Evolutionary conservation across 2,888 invertebrate genomes (phyloP).

Genomic region (Nymphalis polychloros): DNA sequence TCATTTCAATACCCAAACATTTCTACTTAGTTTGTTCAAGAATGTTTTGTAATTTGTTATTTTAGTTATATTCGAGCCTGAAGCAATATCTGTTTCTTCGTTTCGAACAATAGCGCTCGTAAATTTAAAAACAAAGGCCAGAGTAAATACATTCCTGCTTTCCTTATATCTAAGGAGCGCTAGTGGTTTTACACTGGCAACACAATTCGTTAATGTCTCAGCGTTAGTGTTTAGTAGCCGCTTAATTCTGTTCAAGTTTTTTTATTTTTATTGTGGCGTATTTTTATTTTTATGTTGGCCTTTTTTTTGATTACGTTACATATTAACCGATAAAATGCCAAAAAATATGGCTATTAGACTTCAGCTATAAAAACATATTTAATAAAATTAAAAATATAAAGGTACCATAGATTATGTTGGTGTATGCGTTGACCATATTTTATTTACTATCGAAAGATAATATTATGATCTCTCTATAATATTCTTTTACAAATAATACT

Average conservation of each 20-base stretch:
- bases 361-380: too few relatives aligned
- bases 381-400: too few relatives aligned
- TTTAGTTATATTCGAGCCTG: constrained; percentile 27
- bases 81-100: constrained; percentile 35
- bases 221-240: neutral
- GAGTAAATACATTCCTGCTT: constrained; percentile 26
- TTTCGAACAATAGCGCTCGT: constrained; percentile 29
- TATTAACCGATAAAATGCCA: too few relatives aligned
- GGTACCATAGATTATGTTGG: too few relatives aligned
- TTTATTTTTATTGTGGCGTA: neutral
- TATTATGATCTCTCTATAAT: too few relatives aligned
- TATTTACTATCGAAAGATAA: too few relatives aligned
- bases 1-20: constrained; percentile 27
- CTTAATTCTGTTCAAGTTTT: constrained; percentile 6
- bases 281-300: neutral
- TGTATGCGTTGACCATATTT: too few relatives aligned
- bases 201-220: neutral
- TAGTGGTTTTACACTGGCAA: constrained; percentile 17
- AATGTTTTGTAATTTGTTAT: constrained; percentile 30
- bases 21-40: constrained; percentile 24
- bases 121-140: constrained; percentile 35
- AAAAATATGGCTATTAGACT: too few relatives aligned
- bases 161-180: constrained; percentile 15
- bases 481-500: too few relatives aligned
- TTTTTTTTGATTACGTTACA: too few relatives aligned